phyloP scores from a whole-genome alignment of 2,113 vertebrate species.

The Gymnorhina tibicen region DNA sequence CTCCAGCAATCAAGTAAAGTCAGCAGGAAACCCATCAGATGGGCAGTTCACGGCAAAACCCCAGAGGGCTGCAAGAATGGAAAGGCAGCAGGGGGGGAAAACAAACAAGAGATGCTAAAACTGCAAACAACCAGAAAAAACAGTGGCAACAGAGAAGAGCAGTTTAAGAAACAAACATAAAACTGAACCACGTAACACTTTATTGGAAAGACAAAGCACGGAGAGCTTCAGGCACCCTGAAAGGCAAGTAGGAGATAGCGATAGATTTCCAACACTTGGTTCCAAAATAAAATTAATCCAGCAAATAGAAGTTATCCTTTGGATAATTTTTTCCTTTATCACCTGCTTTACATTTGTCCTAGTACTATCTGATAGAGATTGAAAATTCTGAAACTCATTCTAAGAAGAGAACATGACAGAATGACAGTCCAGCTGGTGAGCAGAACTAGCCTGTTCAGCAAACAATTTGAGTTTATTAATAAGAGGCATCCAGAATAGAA shows the following conservation, averaged over 20 bases:
- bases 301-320: background rate
- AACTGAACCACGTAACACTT: background rate
- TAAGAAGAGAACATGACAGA: background rate
- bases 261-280: background rate
- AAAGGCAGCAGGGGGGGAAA: background rate
- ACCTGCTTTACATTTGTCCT: background rate
- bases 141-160: background rate
- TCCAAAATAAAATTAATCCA: background rate
- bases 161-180: background rate
- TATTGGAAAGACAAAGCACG: background rate
- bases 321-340: background rate
- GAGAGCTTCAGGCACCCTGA: background rate
- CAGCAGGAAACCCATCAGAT: constrained; percentile 11
- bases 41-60: background rate
- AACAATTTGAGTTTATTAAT: background rate
- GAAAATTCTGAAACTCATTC: background rate
- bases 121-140: background rate
- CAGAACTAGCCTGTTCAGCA: background rate
- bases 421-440: background rate
- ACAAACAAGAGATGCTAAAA: constrained; percentile 29
- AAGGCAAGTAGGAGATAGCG: background rate
- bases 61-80: background rate
- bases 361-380: background rate
- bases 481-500: background rate
- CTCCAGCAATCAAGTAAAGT: background rate